Evolutionary conservation across 37 sponge, comb jelly and placozoan species (phyloP).

Genomic region (Crambe crambe): DNA sequence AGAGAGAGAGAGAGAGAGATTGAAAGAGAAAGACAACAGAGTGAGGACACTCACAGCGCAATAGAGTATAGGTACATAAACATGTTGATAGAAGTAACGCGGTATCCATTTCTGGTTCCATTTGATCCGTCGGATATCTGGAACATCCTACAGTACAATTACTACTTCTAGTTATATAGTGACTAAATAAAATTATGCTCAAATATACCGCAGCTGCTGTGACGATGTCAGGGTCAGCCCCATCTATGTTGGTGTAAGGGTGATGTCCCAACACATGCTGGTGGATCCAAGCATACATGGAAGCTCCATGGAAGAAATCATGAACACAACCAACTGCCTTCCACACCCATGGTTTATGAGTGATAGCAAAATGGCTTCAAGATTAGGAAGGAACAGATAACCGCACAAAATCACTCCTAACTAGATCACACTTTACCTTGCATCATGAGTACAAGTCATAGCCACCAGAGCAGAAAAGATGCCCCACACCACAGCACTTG

Average conservation of each 20-base stretch:
- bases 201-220: conserved; percentile 64
- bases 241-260: conserved; percentile 92
- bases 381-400: not conserved
- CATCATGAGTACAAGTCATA: conserved; percentile 90
- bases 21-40: not conserved
- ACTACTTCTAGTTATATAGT: not conserved
- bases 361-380: conserved; percentile 89
- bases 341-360: conserved; percentile 98
- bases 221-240: conserved; percentile 90
- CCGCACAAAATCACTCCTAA: not conserved
- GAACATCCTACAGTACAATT: conserved; percentile 35
- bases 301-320: conserved; percentile 83
- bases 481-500: conserved; percentile 59
- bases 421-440: conserved; percentile 66
- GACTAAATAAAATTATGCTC: not conserved
- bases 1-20: conserved; percentile 18
- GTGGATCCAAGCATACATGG: conserved; percentile 81
- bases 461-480: conserved; percentile 79
- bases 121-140: conserved; percentile 94
- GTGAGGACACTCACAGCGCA: conserved; percentile 77
- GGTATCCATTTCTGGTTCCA: conserved; percentile 84
- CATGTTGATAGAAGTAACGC: conserved; percentile 90
- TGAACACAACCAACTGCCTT: conserved; percentile 68
- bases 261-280: conserved; percentile 94
- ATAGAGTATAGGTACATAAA: conserved; percentile 91